phyloP scores from a whole-genome alignment of 2,113 vertebrate genomes.

The Gymnarchus niloticus region DNA sequence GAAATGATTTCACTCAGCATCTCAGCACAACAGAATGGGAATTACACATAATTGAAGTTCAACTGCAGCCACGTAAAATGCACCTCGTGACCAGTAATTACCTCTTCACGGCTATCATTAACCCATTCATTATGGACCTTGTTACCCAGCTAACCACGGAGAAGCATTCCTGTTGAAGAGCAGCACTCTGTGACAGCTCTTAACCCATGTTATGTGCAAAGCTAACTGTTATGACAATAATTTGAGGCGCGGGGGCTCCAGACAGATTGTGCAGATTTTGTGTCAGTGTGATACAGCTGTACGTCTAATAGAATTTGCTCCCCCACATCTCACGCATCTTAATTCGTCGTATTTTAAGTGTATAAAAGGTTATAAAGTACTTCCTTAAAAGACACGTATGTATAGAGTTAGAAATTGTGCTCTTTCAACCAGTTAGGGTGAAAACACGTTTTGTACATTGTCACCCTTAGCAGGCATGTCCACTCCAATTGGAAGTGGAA shows the following conservation, averaged over 20 bases:
- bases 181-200: background rate
- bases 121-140: conserved; percentile 11
- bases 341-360: background rate
- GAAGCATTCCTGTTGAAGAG: background rate
- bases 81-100: conserved; percentile 21
- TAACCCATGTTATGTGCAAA: background rate
- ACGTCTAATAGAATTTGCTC: background rate
- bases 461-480: background rate
- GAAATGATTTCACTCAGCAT: conserved; percentile 17
- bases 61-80: background rate
- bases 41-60: conserved; percentile 34
- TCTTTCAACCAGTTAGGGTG: background rate
- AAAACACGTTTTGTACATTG: background rate
- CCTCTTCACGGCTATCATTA: conserved; percentile 18
- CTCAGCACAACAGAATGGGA: conserved; percentile 17
- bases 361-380: background rate
- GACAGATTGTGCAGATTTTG: background rate
- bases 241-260: background rate
- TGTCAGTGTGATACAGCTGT: background rate
- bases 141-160: background rate
- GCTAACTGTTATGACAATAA: background rate
- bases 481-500: no score
- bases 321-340: background rate
- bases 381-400: background rate
- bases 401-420: background rate